Evolutionary conservation across 2,113 vertebrate species (phyloP).

Genomic region (Mesitornis unicolor): DNA sequence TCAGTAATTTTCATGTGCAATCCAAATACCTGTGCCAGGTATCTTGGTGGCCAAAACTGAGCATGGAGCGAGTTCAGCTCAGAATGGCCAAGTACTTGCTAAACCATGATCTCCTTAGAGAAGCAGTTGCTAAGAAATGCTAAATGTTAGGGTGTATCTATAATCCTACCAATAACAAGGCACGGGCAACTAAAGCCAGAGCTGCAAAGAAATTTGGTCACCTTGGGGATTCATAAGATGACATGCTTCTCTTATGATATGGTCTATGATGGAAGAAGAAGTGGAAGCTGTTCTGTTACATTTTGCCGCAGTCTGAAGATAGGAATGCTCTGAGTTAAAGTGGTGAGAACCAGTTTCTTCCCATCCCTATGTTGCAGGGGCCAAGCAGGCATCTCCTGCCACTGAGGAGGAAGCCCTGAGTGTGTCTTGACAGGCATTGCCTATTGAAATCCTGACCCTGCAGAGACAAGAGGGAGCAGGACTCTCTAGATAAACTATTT

Average conservation of each 20-base stretch:
- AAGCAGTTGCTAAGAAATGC: neutral
- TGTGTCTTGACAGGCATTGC: neutral
- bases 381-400: neutral
- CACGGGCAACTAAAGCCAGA: neutral
- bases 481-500: neutral
- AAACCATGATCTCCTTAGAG: neutral
- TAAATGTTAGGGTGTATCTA: neutral
- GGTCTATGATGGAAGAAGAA: neutral
- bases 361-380: fast-evolving
- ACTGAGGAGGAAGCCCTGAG: neutral
- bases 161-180: neutral
- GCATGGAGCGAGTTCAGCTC: neutral
- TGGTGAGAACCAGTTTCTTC: neutral
- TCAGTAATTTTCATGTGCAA: neutral
- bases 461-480: neutral
- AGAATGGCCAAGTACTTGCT: neutral
- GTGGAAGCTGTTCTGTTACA: neutral
- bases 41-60: neutral
- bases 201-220: neutral
- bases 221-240: neutral
- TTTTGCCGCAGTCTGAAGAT: neutral
- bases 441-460: neutral
- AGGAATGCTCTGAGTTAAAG: neutral
- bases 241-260: neutral
- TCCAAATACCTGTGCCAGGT: neutral